These are phyloP conservation scores for Brachyistius frenatus DNA, from an alignment of 2,113 vertebrate species.

Conservation along the genomic window DNA sequence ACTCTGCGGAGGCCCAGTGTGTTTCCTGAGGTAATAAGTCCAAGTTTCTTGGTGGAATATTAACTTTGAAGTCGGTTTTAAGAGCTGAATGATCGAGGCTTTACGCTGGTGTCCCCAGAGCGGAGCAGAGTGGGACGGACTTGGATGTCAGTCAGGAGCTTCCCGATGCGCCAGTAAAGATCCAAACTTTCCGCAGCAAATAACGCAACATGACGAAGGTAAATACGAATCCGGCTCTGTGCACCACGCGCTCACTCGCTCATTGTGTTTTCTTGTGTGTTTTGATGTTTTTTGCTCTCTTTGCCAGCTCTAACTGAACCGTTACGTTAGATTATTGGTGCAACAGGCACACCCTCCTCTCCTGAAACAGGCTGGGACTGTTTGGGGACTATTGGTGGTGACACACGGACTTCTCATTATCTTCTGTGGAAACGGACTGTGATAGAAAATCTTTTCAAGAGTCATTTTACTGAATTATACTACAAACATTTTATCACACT, in stretches of 20 bases:
- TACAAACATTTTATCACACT: too few species aligned
- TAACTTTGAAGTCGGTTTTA: conserved; percentile 56
- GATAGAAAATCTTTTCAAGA: neutral
- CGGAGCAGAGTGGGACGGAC: conserved; percentile 58
- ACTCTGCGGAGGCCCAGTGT: neutral
- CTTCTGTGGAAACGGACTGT: neutral
- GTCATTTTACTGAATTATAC: too few species aligned
- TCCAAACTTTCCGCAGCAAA: neutral
- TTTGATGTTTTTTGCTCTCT: too few species aligned
- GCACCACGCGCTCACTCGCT: too few species aligned
- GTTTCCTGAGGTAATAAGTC: neutral
- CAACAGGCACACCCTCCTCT: conserved; percentile 27
- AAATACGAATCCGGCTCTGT: neutral
- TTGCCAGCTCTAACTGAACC: neutral
- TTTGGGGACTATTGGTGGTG: neutral
- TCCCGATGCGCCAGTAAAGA: conserved; percentile 1
- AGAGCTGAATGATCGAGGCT: conserved; percentile 22
- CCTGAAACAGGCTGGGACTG: neutral
- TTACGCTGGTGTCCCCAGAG: conserved; percentile 2
- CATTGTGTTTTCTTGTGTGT: too few species aligned
- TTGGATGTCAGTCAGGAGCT: conserved; percentile 46
- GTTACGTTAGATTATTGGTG: too few species aligned
- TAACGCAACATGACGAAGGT: conserved; percentile 67
- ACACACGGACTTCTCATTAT: neutral
- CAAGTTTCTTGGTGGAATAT: conserved; percentile 68